Conservation (phyloP, 2,113 vertebrate genomes). For the Thamnaconus septentrionalis region DNA sequence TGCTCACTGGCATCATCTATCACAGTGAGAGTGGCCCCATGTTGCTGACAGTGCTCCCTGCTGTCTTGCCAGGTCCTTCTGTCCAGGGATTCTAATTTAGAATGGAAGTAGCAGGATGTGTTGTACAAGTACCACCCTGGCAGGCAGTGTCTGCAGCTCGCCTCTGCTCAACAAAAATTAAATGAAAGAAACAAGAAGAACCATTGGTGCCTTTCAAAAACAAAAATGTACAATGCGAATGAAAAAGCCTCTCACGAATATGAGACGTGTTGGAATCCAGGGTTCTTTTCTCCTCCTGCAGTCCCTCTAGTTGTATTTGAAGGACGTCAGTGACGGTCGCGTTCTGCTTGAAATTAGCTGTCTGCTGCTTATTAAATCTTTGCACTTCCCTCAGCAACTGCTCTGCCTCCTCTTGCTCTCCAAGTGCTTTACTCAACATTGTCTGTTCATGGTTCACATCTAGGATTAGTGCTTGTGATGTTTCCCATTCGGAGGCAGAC, state of each 20-base stretch:
- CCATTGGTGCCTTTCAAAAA: not conserved
- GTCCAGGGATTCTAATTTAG: not conserved
- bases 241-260: not conserved
- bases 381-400: not conserved
- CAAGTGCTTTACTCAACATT: not conserved
- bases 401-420: not conserved
- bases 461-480: not conserved
- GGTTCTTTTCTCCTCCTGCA: not conserved
- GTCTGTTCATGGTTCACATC: slow-evolving; percentile 15
- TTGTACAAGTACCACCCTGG: slow-evolving; percentile 16
- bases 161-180: slow-evolving; percentile 2
- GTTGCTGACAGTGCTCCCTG: slow-evolving; percentile 16
- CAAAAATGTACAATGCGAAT: not conserved
- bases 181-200: not conserved
- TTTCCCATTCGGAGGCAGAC: not conserved
- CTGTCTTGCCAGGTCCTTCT: slow-evolving; percentile 19
- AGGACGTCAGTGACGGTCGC: not conserved
- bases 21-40: slow-evolving; percentile 22
- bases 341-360: slow-evolving; percentile 1
- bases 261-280: not conserved
- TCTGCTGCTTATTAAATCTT: not conserved
- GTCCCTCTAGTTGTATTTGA: not conserved
- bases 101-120: slow-evolving; percentile 25
- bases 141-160: slow-evolving; percentile 19
- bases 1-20: slow-evolving; percentile 30